These are phyloP conservation scores for Cheilinus undulatus DNA, from an alignment of 2,113 vertebrate genomes.

Conservation along the genomic window DNA sequence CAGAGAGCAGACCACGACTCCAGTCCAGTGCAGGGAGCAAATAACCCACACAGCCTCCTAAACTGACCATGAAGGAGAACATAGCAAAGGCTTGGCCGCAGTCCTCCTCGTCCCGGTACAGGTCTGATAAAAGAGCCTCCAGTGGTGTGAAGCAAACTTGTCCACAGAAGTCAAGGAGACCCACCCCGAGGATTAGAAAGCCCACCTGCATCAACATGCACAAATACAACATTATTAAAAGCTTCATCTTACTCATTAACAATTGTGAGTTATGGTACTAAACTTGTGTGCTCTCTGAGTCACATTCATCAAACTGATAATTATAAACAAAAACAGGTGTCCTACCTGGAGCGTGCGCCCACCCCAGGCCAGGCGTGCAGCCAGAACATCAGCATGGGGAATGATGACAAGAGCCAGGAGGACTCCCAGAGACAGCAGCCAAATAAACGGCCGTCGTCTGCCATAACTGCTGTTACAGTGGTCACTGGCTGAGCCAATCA, in stretches of 20 bases:
- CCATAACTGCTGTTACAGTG: slow-evolving; percentile 84
- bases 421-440: slow-evolving; percentile 84
- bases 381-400: slow-evolving; percentile 81
- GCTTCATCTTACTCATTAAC: not conserved
- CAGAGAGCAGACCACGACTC: slow-evolving; percentile 78
- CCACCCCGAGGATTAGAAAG: slow-evolving; percentile 85
- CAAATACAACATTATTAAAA: not conserved
- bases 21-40: slow-evolving; percentile 84
- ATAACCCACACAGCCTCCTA: slow-evolving; percentile 86
- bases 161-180: slow-evolving; percentile 86
- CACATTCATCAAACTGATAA: not conserved
- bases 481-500: slow-evolving; percentile 87
- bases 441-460: slow-evolving; percentile 85
- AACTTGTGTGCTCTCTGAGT: not conserved
- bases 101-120: slow-evolving; percentile 81
- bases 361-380: slow-evolving; percentile 75
- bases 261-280: not conserved
- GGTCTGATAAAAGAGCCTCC: slow-evolving; percentile 85
- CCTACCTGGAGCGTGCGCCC: slow-evolving; percentile 75
- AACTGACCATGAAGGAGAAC: slow-evolving; percentile 87
- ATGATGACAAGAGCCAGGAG: slow-evolving; percentile 85
- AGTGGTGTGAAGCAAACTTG: slow-evolving; percentile 86
- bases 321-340: not conserved
- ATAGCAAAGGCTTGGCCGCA: slow-evolving; percentile 85
- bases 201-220: slow-evolving; percentile 69